Evolutionary conservation across 2,113 vertebrate species (phyloP), one percentile per base, ranked within the genome.

Genomic region (Triplophysa rosa): DNA sequence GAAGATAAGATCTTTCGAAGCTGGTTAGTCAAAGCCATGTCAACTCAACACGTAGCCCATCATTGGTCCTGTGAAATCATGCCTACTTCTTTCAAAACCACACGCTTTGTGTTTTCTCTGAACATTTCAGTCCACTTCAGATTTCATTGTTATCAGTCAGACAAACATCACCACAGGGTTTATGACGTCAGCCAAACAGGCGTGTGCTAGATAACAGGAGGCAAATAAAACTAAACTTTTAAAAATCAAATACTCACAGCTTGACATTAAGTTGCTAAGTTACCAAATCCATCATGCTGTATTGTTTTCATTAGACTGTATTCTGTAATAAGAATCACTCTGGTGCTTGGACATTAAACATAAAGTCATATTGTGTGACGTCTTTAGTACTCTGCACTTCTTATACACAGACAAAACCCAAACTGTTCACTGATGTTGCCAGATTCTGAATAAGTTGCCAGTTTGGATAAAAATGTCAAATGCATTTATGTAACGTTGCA

Each of bases 161-260:
- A 16, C 12, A 40, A 72, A 59, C 69, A 9, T 7, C n/a, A 7
- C 42, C 54, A 72, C 33, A 72, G 54, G 54, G 52, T 23, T 42
- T 45, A 42, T 79, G 59, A 71, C 26, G 45, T 63, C 62, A 24
- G 58, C 24, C 21, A 23, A 70, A 70, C 58, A 2, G 54, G 54
- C 5, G 8, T 72, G 21, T 23, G 29, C 23, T 17, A 59, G 69
- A 59, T 72, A 72, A 72, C 29, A 10, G 21, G 3, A 2, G n/a
- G 14, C 33, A 19, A 40, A 58, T 2, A 52, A 52, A 67, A 3
- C 14, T 16, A 68, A 49, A 68, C 37, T 42, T 67, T 49, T 26
- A 14, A 33, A 33, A 33, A 70, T 33, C 16, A 58, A 37, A 33
- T 37, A 21, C 49, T 56, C 29, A 29, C 47, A 69, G 14, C 17